Percentiles rank a stretch among this genome's conserved stretches.
These are phyloP conservation scores for Coreius guichenoti DNA, from an alignment of 2,797 vertebrate genomes.

Conservation along the genomic window DNA sequence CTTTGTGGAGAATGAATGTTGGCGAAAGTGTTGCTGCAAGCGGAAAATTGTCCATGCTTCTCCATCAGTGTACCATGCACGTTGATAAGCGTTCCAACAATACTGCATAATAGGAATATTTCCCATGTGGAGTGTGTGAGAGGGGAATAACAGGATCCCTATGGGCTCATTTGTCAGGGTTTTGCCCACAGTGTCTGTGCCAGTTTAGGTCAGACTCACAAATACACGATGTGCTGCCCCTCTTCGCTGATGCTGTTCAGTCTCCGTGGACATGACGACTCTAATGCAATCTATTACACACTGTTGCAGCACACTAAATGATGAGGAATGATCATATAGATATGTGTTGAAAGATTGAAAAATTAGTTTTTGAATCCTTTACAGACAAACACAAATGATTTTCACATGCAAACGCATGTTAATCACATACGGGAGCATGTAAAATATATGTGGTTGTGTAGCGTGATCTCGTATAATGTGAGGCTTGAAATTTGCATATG, in stretches of 20 bases:
- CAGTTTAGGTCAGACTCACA: conserved; percentile 17
- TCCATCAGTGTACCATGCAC: conserved; percentile 24
- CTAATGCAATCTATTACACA: conserved; percentile 39
- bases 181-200: conserved; percentile 42
- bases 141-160: conserved; percentile 51
- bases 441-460: background rate
- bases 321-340: background rate
- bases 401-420: background rate
- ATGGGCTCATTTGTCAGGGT: conserved; percentile 52
- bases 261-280: conserved; percentile 16
- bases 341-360: background rate
- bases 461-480: background rate
- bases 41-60: conserved; percentile 13
- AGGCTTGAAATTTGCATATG: background rate
- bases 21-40: conserved; percentile 27
- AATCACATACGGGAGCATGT: background rate
- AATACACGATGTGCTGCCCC: background rate
- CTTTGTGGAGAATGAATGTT: background rate
- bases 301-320: conserved; percentile 15
- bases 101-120: conserved; percentile 31
- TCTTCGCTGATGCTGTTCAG: conserved; percentile 15
- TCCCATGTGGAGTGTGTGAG: conserved; percentile 13
- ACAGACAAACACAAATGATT: background rate
- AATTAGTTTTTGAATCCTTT: background rate
- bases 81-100: conserved; percentile 44